Evolutionary conservation across 2,113 vertebrate species (phyloP), one percentile per base, ranked within the genome.

Genomic region (Clarias macrocephalus): DNA sequence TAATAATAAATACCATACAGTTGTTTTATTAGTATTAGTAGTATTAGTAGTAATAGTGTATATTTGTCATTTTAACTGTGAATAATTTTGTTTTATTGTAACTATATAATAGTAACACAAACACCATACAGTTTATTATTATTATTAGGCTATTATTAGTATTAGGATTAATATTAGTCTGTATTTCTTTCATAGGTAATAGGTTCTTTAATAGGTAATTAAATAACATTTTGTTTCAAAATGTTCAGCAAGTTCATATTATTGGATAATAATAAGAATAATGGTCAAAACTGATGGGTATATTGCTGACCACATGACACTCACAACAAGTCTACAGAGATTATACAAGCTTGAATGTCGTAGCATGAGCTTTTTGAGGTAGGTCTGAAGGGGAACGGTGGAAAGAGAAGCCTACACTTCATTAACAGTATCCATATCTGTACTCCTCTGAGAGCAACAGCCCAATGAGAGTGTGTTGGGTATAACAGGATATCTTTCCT

Each of bases 401-500:
- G 8, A 77, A 82, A 83, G 11, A 21, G 54, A 18, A 62, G 83
- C 28, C 87, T 83, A 68, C 80, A 88, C 89, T 80, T 85, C 56
- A 86, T 86, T 85, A 83, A 75, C 84, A 77, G 83, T 79, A 83
- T 82, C 80, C 48, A 80, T 66, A 54, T 59, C 73, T 63, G 56
- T 85, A 73, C 72, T n/a, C 56, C 81, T 83, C 60, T 42, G 73
- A 48, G 80, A 72, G 68, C 65, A 66, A 62, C 59, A 52, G 83
- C 33, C 63, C 57, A 65, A 18, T 86, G 63, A 57, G 72, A 25
- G 59, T 33, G 65, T 73, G 30, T 84, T 81, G 72, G 70, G 57
- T 88, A 79, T 79, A 83, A 81, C 56, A 85, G 52, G 84, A 83
- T 60, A 60, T 81, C 65, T 80, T 86, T 60, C 68, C 72, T 88